Evolutionary conservation across 1,140 invertebrate genomes (phyloP), one percentile per base, ranked within the genome.

Genomic region (Drosophila prosaltans): DNA sequence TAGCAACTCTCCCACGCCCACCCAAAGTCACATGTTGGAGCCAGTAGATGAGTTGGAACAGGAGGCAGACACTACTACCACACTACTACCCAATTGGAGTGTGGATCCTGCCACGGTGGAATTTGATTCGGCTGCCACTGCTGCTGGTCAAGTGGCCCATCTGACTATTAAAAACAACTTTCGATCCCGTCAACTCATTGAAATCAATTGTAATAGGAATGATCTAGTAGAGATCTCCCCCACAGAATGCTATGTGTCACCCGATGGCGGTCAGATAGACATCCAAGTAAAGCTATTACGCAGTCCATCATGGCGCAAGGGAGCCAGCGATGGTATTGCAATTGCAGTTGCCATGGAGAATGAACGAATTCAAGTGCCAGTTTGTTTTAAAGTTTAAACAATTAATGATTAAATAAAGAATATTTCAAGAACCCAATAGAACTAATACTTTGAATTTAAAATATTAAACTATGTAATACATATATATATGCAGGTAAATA

Each of bases 331-430:
- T 4, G 68, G 81, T 24, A 51, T 75, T 10, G 11, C 74, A 8
- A 74, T 90, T 16, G 32, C 59, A 1, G 85, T 90, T 7, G 86
- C 80, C 4, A 91, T 91, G 88, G 91, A 91, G 32, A 90, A 81
- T 66, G 91, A 92, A 73, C 81, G 80, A 5, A 84, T 92, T 5
- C 80, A 69, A 45, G 81, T 92, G 43, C 90, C 90, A 32, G 70
- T 91, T 62, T 73, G 60, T 57, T 79, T 89, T 76, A 80, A 80
- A 58, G 54, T 66, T 73, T 89, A 28, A 78, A 70, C 26, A 3
- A 26, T 51, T 48, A 51, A 51, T 26, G 6, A 26, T 26, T 10
- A 51, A 51, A 26, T 51, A 51, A 51, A 51, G 8, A 2, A 26
- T 10, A 51, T 26, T 51, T 51, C 45, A 51, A 51, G 24, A 24